These are phyloP conservation scores for Nannoperca australis DNA, from an alignment of 2,797 vertebrate genomes.

Conservation along the genomic window DNA sequence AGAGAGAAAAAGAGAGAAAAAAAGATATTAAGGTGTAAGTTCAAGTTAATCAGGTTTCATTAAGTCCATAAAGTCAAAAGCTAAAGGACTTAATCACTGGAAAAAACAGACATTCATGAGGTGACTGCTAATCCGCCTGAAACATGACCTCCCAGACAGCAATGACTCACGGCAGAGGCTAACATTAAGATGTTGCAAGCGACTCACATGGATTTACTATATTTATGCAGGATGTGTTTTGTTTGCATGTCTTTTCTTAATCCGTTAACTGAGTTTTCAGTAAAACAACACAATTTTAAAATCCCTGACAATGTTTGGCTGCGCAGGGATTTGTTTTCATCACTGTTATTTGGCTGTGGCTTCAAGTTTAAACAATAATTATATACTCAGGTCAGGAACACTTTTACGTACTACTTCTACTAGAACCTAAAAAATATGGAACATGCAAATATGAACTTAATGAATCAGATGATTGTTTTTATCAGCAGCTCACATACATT, in stretches of 20 bases:
- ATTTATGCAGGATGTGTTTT: conserved; percentile 51
- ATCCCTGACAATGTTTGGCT: conserved; percentile 33
- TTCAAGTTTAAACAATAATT: conserved; percentile 44
- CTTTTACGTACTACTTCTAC: not conserved
- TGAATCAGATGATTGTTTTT: conserved; percentile 11
- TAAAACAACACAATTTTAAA: conserved; percentile 17
- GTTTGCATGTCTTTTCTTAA: conserved; percentile 41
- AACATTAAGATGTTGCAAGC: conserved; percentile 16
- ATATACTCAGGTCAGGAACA: conserved; percentile 21
- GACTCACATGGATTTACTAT: conserved; percentile 15
- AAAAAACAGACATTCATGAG: conserved; percentile 43
- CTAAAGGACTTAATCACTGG: conserved; percentile 38
- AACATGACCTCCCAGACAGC: conserved; percentile 58
- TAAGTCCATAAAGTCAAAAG: conserved; percentile 33
- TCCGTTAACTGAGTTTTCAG: conserved; percentile 31
- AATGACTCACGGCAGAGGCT: conserved; percentile 51
- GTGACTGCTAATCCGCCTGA: conserved; percentile 60
- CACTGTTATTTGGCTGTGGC: conserved; percentile 37
- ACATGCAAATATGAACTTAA: not conserved
- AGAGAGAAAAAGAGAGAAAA: not conserved
- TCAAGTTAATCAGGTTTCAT: conserved; percentile 47
- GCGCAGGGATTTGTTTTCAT: conserved; percentile 48
- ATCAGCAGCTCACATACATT: not conserved
- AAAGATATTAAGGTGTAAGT: conserved; percentile 24
- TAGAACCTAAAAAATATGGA: conserved; percentile 18